Percentiles rank a stretch among this genome's conserved stretches.
These are phyloP conservation scores for Nebria salina DNA, from an alignment of 2,888 invertebrate species.

Conservation along the genomic window DNA sequence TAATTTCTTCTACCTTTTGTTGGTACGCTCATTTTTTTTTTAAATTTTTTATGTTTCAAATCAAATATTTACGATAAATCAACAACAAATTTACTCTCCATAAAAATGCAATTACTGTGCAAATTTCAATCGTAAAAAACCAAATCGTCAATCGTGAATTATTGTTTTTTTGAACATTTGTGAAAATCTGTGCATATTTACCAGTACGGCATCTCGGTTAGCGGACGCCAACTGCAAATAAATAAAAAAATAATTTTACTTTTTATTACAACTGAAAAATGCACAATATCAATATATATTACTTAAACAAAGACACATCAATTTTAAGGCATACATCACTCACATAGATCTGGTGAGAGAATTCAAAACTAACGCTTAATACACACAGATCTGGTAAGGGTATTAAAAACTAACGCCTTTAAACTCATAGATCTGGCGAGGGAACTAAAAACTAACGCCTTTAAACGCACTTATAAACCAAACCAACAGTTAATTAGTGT, in stretches of 20 bases:
- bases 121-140: neutral
- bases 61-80: neutral
- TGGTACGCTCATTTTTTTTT: neutral
- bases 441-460: no score
- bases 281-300: conserved; percentile 35
- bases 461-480: no score
- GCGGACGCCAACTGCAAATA: conserved; percentile 43
- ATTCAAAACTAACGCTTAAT: no score
- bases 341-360: neutral
- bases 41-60: neutral
- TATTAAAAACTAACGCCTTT: no score
- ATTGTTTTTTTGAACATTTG: neutral
- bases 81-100: neutral
- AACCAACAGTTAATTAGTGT: no score
- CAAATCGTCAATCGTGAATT: no score
- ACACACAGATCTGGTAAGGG: no score
- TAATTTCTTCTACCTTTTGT: conserved; percentile 46
- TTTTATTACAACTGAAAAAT: conserved; percentile 25
- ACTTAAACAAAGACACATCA: neutral
- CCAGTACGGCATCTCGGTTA: conserved; percentile 44
- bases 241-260: conserved; percentile 32
- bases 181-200: conserved; percentile 37
- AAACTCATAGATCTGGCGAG: no score
- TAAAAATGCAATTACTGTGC: neutral
- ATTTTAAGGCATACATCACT: neutral